Evolutionary conservation across 2,888 invertebrate genomes (phyloP), one percentile per base, ranked within the genome.

Genomic region (Agrenia bidenticulata): DNA sequence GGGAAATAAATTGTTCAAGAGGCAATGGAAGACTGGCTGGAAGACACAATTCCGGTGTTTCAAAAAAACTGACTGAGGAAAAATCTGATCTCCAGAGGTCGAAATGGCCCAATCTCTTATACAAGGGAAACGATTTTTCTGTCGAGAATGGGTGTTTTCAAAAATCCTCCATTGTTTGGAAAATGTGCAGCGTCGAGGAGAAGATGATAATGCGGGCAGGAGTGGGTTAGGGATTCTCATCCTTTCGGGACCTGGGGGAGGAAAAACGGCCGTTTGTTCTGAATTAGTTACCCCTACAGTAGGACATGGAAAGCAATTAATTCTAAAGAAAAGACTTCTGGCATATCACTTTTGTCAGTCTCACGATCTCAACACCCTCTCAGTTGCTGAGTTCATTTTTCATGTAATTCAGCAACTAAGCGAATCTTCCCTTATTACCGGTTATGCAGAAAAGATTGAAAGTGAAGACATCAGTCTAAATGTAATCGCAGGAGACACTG

Each of bases 91-190:
- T 32, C 32, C 4, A 11, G 32, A 32, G 32, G 4, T 32, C 7
- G 51, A 23, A 13, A 51, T 51, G 51, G 51, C 51, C 19, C 51
- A 51, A 13, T 51, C 51, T 11, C 24, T 51, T 13, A 51, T 51
- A 11, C 51, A 51, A 51, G 51, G 51, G 50, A 86, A 89, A 74
- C 84, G 86, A 64, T 93, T 94, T 82, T 92, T 89, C 83, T 92
- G 93, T 79, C 86, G 96, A 9, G 96, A 97, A 81, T 97, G 96
- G 96, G 93, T 92, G 5, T 92, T 96, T 77, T 90, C 92, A 81
- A 96, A 97, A 81, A 85, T 97, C 39, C 89, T 89, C 1, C 89
- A 95, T 77, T 94, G 94, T 76, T 80, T 97, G 76, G 95, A 97
- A 78, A 72, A 63, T 49, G 92, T 93, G 81, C 82, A 94, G 66